These are phyloP conservation scores for Macheiramphus alcinus DNA, from an alignment of 2,113 vertebrate genomes.

Conservation along the genomic window DNA sequence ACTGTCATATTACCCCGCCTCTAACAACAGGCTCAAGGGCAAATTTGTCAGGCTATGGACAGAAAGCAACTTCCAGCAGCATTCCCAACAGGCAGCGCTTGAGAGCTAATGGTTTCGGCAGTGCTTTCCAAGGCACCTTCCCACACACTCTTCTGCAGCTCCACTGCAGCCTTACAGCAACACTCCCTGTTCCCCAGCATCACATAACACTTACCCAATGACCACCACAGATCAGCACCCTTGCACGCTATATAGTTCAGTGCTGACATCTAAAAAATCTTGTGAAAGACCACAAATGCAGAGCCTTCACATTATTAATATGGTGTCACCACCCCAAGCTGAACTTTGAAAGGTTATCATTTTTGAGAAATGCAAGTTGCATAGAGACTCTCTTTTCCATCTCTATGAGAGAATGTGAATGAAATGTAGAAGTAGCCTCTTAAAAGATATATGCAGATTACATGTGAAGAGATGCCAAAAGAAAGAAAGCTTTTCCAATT, in stretches of 20 bases:
- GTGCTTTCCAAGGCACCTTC: neutral
- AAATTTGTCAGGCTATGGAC: neutral
- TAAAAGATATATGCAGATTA: neutral
- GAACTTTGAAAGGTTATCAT: neutral
- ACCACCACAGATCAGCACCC: neutral
- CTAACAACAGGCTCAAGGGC: neutral
- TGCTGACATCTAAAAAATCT: neutral
- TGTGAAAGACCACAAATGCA: neutral
- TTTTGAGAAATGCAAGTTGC: neutral
- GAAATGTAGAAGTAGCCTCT: neutral
- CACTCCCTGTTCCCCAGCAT: neutral
- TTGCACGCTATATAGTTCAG: neutral
- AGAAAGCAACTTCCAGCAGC: neutral
- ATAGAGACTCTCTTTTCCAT: neutral
- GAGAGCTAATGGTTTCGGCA: neutral
- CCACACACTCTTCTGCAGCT: neutral
- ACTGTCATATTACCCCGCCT: neutral
- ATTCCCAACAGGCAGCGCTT: neutral
- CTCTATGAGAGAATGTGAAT: neutral
- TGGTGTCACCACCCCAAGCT: neutral
- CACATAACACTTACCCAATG: accelerated
- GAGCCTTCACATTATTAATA: neutral
- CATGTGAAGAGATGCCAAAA: neutral
- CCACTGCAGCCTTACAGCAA: neutral
- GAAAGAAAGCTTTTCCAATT: neutral